phyloP scores from a whole-genome alignment of 2,113 vertebrate genomes.

The Eulemur macaco region DNA sequence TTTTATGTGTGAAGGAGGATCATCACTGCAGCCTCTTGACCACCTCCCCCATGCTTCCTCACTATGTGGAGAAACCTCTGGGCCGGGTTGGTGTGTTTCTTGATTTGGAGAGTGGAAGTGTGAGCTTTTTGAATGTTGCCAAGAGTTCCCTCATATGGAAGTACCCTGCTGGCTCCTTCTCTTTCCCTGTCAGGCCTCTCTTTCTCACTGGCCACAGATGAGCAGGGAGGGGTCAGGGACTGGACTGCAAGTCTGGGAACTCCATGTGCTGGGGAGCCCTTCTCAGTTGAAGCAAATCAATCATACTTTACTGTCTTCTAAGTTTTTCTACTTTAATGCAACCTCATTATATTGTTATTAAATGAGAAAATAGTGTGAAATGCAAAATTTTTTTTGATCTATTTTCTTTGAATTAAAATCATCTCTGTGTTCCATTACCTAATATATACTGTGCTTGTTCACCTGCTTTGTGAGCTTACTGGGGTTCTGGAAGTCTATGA shows the following conservation, averaged over 20 bases:
- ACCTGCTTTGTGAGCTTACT: background rate
- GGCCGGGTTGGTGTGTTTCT: background rate
- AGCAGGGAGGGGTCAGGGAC: background rate
- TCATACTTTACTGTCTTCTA: background rate
- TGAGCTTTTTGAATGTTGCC: background rate
- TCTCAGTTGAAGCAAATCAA: background rate
- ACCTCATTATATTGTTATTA: background rate
- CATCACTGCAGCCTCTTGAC: background rate
- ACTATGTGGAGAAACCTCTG: background rate
- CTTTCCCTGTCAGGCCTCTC: background rate
- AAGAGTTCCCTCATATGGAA: background rate
- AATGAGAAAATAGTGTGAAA: background rate
- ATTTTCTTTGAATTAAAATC: background rate
- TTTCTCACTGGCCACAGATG: background rate
- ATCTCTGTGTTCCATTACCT: background rate
- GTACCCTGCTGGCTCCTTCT: background rate
- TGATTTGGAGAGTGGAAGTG: background rate
- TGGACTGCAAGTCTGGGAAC: fast-evolving
- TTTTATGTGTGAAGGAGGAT: background rate
- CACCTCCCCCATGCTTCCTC: fast-evolving
- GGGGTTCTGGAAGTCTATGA: background rate
- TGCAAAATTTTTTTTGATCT: background rate
- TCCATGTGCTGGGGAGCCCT: background rate
- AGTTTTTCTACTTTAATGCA: background rate
- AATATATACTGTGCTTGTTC: background rate